Conservation (phyloP, 2,113 vertebrate species). For the Burhinus oedicnemus region DNA sequence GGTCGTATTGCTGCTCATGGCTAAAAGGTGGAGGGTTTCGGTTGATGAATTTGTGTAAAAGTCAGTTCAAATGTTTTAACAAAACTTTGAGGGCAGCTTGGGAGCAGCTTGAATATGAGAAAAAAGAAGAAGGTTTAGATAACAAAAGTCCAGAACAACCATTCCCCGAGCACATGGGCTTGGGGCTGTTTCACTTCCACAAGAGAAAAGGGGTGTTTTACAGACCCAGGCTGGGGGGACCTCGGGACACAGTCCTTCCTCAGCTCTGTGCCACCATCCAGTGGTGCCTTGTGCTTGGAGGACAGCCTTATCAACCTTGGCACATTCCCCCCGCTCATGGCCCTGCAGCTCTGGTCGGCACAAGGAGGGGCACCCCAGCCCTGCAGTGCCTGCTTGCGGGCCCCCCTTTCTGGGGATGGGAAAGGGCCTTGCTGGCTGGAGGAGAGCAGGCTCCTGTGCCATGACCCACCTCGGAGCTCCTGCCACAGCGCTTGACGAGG, state of each 20-base stretch:
- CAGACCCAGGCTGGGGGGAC: neutral
- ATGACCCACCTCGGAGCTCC: neutral
- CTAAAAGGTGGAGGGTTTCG: neutral
- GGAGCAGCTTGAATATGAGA: neutral
- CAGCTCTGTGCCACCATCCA: neutral
- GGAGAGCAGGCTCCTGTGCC: neutral
- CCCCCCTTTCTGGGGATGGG: neutral
- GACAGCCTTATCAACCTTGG: neutral
- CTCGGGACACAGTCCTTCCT: neutral
- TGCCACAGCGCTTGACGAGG: accelerated
- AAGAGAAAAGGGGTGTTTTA: neutral
- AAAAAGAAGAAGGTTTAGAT: neutral
- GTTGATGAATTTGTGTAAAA: neutral
- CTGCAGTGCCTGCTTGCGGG: neutral
- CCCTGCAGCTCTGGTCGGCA: neutral
- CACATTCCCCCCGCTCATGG: accelerated
- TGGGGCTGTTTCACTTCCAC: neutral
- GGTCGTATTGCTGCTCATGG: neutral
- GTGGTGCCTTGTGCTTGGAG: neutral
- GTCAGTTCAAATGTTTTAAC: neutral
- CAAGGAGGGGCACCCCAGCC: neutral
- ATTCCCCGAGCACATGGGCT: accelerated
- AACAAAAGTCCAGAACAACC: neutral
- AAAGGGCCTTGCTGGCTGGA: neutral
- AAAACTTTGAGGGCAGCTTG: neutral